Evolutionary conservation across 2,797 vertebrate species (phyloP).

Genomic region (Dromococcyx pavoninus): DNA sequence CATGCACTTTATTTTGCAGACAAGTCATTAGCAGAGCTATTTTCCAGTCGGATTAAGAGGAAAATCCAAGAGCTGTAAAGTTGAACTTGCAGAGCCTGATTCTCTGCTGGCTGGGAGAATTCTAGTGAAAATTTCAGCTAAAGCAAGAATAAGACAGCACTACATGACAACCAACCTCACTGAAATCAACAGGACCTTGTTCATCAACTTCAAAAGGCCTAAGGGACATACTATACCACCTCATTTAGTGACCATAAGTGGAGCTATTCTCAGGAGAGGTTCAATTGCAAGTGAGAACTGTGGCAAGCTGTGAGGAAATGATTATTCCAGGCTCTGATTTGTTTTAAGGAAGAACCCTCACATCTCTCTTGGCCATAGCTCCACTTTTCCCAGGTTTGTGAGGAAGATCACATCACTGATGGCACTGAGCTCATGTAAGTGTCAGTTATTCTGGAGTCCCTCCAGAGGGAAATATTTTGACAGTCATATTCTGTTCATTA

Average conservation of each 20-base stretch:
- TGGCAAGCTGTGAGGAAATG: neutral
- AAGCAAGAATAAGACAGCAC: neutral
- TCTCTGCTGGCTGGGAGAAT: neutral
- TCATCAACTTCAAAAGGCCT: neutral
- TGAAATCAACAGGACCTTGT: neutral
- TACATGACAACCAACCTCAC: neutral
- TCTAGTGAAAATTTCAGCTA: neutral
- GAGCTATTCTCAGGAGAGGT: neutral
- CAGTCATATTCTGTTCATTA: conserved; percentile 49
- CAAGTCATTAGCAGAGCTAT: conserved; percentile 10
- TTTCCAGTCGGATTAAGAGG: conserved; percentile 2
- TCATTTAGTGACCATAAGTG: neutral
- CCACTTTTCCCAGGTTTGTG: neutral
- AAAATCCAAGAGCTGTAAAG: neutral
- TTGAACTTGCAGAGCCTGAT: neutral
- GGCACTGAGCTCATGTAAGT: conserved; percentile 10
- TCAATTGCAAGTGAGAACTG: neutral
- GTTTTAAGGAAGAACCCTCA: neutral
- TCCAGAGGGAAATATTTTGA: conserved; percentile 59
- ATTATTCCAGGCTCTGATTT: neutral
- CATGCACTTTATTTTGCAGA: neutral
- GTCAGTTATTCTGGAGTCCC: conserved; percentile 50
- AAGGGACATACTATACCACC: neutral
- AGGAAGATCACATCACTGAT: conserved; percentile 5
- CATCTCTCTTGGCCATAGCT: neutral